A percentile compares a stretch with the other conserved stretches of the same genome.
Conservation (phyloP, 2,797 vertebrate species). For the Uromys caudimaculatus region DNA sequence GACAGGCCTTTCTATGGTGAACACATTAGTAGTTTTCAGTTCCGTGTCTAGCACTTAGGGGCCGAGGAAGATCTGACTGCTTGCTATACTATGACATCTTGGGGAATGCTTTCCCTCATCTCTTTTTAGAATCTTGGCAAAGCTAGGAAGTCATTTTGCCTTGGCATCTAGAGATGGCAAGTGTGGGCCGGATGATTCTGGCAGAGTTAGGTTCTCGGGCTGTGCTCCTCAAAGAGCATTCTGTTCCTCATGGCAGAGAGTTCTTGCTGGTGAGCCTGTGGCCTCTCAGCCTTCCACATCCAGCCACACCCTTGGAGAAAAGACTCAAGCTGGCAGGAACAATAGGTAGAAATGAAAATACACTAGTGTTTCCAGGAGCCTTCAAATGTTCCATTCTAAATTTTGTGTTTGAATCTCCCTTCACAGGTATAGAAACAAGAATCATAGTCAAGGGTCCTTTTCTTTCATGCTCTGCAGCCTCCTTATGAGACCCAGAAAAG, state of each 20-base stretch:
- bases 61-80: neutral
- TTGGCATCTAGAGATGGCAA: slow-evolving; percentile 59
- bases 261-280: neutral
- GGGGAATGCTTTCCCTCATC: slow-evolving; percentile 26
- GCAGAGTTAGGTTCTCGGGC: neutral
- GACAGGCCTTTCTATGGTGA: neutral
- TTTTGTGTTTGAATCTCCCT: slow-evolving; percentile 37
- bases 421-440: slow-evolving; percentile 54
- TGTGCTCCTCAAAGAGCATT: slow-evolving; percentile 17
- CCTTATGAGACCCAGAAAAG: neutral
- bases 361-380: neutral
- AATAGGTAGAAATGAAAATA: slow-evolving; percentile 9
- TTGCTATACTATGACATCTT: slow-evolving; percentile 41
- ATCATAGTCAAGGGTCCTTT: slow-evolving; percentile 55
- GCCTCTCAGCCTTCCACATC: neutral
- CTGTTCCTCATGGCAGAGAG: slow-evolving; percentile 43
- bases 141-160: slow-evolving; percentile 59
- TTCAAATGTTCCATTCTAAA: slow-evolving; percentile 4
- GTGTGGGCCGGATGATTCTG: slow-evolving; percentile 52
- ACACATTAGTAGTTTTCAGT: neutral
- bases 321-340: neutral
- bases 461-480: slow-evolving; percentile 15
- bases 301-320: neutral
- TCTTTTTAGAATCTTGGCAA: slow-evolving; percentile 67
- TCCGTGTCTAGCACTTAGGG: neutral